phyloP scores from a whole-genome alignment of 2,113 vertebrate genomes.

The Urocitellus parryii region DNA sequence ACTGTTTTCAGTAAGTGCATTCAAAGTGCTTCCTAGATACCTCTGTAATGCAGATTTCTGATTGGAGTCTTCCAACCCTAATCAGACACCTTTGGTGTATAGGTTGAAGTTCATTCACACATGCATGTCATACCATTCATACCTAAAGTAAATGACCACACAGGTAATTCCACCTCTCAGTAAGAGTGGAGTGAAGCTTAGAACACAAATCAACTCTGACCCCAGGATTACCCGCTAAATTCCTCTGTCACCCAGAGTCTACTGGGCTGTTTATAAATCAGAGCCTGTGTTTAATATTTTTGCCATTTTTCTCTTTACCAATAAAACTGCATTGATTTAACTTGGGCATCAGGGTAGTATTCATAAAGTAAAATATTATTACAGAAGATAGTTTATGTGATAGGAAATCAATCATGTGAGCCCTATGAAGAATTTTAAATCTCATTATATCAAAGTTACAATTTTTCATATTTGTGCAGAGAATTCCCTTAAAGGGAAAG shows the following conservation, averaged over 20 bases:
- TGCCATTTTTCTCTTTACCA: constrained; percentile 44
- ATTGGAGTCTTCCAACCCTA: background rate
- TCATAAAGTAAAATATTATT: constrained; percentile 72
- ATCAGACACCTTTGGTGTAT: background rate
- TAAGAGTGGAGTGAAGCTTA: constrained; percentile 5
- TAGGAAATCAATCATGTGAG: constrained; percentile 62
- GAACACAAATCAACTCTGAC: constrained; percentile 33
- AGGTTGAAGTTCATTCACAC: constrained; percentile 31
- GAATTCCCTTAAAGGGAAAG: constrained; percentile 43
- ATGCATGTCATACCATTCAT: background rate
- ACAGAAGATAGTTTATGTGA: constrained; percentile 65
- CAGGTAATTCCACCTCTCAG: background rate
- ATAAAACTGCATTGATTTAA: constrained; percentile 63
- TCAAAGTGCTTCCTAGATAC: background rate
- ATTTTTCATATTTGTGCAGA: constrained; percentile 51
- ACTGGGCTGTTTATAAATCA: constrained; percentile 45
- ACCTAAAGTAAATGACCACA: background rate
- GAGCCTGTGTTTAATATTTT: constrained; percentile 56
- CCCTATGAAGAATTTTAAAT: constrained; percentile 63
- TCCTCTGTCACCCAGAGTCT: background rate
- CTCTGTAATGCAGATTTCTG: background rate
- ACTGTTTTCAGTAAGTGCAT: background rate
- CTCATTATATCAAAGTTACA: constrained; percentile 52
- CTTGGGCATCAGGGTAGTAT: constrained; percentile 38
- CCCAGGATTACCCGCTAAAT: background rate